Conservation (phyloP, 2,797 vertebrate genomes). For the Sparus aurata region DNA sequence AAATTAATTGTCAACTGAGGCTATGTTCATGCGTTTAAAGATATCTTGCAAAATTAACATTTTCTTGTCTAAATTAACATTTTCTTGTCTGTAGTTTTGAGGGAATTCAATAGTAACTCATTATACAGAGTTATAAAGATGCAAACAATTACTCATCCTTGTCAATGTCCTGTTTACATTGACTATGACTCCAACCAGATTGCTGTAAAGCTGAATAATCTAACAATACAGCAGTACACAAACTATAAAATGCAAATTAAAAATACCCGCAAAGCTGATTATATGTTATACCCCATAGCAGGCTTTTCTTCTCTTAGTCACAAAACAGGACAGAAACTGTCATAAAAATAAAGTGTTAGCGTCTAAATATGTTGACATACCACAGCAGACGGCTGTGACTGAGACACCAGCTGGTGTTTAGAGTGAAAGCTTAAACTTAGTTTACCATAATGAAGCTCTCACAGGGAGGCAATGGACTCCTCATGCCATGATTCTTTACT, state of each 20-base stretch:
- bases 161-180: conserved; percentile 19
- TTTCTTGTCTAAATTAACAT: no score
- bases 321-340: conserved; percentile 28
- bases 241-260: conserved; percentile 7
- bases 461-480: conserved; percentile 60
- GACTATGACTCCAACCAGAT: conserved; percentile 4
- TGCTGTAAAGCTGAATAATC: conserved; percentile 10
- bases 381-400: conserved; percentile 79
- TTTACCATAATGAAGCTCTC: conserved; percentile 78
- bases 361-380: conserved; percentile 76
- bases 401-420: conserved; percentile 85
- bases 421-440: conserved; percentile 77
- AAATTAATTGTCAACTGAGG: conserved; percentile 44
- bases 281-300: not conserved
- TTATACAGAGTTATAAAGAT: conserved; percentile 29
- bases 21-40: no score
- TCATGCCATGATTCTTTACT: conserved; percentile 56
- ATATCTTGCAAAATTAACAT: no score
- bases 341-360: conserved; percentile 58
- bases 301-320: conserved; percentile 11
- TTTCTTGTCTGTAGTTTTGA: conserved; percentile 36
- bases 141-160: conserved; percentile 34
- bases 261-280: conserved; percentile 18
- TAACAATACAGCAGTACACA: not conserved
- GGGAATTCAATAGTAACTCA: conserved; percentile 48